These are phyloP conservation scores for Rhineura floridana DNA, from an alignment of 2,113 vertebrate species.

Conservation along the genomic window DNA sequence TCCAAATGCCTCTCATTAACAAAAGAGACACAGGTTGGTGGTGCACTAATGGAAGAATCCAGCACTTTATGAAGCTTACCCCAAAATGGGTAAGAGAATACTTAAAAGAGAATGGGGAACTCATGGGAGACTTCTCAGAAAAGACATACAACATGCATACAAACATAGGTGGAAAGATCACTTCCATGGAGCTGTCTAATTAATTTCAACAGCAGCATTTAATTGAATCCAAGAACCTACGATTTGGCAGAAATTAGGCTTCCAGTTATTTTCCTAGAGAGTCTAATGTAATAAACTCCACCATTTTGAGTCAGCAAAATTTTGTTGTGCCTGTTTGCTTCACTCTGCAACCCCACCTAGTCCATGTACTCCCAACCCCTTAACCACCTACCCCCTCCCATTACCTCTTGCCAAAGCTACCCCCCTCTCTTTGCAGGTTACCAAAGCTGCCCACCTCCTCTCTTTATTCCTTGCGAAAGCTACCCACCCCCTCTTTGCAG, in stretches of 20 bases:
- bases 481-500: too few species aligned
- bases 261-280: not conserved
- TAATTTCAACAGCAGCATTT: slow-evolving; percentile 12
- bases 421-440: too few species aligned
- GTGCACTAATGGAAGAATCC: not conserved
- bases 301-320: accelerated
- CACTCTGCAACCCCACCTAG: too few species aligned
- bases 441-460: too few species aligned
- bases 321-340: too few species aligned
- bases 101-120: not conserved
- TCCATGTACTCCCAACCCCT: too few species aligned
- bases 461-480: too few species aligned
- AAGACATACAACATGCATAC: not conserved
- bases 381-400: too few species aligned
- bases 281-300: slow-evolving; percentile 22
- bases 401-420: too few species aligned
- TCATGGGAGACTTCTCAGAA: not conserved
- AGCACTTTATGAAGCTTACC: not conserved
- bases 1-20: slow-evolving; percentile 19
- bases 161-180: slow-evolving; percentile 40
- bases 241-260: slow-evolving; percentile 7
- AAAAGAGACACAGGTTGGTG: not conserved
- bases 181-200: slow-evolving; percentile 22
- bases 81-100: not conserved
- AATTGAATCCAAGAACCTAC: not conserved